phyloP scores from a whole-genome alignment of 2,888 invertebrate genomes.

The Sinopyrophorus schimmeli region DNA sequence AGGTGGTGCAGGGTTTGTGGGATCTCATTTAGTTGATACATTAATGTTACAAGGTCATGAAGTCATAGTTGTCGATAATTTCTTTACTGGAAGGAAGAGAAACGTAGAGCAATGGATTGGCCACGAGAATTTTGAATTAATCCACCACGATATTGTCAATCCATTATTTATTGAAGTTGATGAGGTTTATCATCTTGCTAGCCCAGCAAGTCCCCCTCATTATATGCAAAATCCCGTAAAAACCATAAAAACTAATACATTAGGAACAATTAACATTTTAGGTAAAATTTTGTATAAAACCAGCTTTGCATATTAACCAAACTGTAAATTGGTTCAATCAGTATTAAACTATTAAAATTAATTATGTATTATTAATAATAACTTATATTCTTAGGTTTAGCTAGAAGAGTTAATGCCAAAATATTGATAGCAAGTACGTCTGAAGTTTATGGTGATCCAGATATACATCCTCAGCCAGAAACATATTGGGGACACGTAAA shows the following conservation, averaged over 20 bases:
- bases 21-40: constrained; percentile 94
- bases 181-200: constrained; percentile 98
- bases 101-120: constrained; percentile 99
- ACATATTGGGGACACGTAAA: constrained; percentile 99
- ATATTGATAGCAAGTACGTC: constrained; percentile 97
- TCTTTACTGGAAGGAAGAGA: constrained; percentile 94
- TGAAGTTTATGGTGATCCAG: constrained; percentile 98
- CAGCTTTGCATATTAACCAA: no score
- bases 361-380: background rate
- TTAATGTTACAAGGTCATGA: constrained; percentile 96
- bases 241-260: constrained; percentile 97
- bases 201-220: constrained; percentile 98
- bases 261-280: constrained; percentile 93
- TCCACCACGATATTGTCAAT: constrained; percentile 98
- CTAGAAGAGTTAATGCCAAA: constrained; percentile 89
- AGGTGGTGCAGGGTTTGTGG: constrained; percentile 98
- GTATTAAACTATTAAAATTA: no score
- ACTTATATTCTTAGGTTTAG: constrained; percentile 67
- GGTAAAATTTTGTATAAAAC: no score
- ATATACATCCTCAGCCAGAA: constrained; percentile 97
- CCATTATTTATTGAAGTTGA: constrained; percentile 96
- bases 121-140: constrained; percentile 97
- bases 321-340: no score
- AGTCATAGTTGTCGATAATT: constrained; percentile 96
- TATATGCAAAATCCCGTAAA: constrained; percentile 99